Conservation (phyloP, 2,113 vertebrate species). For the Orycteropus afer region DNA sequence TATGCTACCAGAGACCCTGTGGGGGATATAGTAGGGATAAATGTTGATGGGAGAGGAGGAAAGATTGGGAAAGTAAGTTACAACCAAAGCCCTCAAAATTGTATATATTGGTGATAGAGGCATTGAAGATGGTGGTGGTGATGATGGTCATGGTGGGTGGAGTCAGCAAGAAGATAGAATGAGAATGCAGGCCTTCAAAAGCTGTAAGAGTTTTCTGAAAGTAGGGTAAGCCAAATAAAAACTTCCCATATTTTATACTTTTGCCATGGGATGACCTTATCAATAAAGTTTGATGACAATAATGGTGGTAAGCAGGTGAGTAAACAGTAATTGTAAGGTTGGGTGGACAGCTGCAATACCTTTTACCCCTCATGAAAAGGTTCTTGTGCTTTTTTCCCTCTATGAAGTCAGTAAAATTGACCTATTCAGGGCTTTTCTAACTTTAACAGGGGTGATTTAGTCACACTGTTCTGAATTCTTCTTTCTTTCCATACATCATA, state of each 20-base stretch:
- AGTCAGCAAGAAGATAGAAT: background rate
- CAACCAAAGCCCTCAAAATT: background rate
- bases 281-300: conserved; percentile 71
- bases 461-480: conserved; percentile 81
- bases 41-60: background rate
- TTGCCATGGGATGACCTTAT: conserved; percentile 62
- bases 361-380: conserved; percentile 66
- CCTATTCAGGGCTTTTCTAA: conserved; percentile 80
- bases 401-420: conserved; percentile 78
- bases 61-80: background rate
- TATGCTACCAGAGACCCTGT: no score
- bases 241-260: background rate
- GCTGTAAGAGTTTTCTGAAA: background rate
- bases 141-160: background rate
- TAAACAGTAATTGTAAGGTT: conserved; percentile 74
- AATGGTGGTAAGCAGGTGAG: conserved; percentile 65
- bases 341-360: conserved; percentile 4
- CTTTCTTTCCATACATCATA: conserved; percentile 64
- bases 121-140: background rate
- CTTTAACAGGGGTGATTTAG: conserved; percentile 81
- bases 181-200: background rate
- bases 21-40: background rate
- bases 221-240: conserved; percentile 5
- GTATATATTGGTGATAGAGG: background rate
- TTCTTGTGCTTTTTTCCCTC: conserved; percentile 66